Evolutionary conservation across 2,113 vertebrate genomes (phyloP).

Genomic region (Holacanthus passer): DNA sequence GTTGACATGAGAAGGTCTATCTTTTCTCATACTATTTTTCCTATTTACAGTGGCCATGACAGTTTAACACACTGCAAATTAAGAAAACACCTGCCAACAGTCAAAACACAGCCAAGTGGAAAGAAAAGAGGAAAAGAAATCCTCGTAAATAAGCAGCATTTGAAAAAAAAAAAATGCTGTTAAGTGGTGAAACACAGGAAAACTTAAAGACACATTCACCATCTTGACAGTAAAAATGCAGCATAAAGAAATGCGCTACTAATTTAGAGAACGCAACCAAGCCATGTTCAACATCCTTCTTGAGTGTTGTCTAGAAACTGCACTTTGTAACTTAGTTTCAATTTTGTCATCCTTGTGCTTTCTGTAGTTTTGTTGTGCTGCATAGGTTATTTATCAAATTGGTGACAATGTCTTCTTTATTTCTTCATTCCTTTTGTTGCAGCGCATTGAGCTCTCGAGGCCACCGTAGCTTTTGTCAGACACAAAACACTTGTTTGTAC

Average conservation of each 20-base stretch:
- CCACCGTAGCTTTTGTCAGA: neutral
- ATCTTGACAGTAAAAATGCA: neutral
- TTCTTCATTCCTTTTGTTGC: neutral
- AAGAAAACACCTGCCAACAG: neutral
- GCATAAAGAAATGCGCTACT: neutral
- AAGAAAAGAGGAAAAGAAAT: neutral
- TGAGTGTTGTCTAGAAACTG: too few relatives aligned
- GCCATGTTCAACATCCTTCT: too few relatives aligned
- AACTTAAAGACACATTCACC: neutral
- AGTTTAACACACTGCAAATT: neutral
- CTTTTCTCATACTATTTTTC: neutral
- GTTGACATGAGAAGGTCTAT: conserved; percentile 12
- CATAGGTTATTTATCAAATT: too few relatives aligned
- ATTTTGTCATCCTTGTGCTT: too few relatives aligned
- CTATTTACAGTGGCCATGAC: neutral
- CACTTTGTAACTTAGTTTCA: too few relatives aligned
- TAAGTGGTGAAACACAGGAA: neutral
- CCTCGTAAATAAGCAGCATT: neutral
- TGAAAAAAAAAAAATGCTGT: neutral
- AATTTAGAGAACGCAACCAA: neutral
- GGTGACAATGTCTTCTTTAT: neutral
- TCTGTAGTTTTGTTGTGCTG: neutral
- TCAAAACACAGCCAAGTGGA: neutral
- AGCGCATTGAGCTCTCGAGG: neutral
- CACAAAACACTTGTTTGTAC: neutral